These are phyloP conservation scores for Brachypterus glaber DNA, from an alignment of 2,888 invertebrate genomes.

Conservation along the genomic window DNA sequence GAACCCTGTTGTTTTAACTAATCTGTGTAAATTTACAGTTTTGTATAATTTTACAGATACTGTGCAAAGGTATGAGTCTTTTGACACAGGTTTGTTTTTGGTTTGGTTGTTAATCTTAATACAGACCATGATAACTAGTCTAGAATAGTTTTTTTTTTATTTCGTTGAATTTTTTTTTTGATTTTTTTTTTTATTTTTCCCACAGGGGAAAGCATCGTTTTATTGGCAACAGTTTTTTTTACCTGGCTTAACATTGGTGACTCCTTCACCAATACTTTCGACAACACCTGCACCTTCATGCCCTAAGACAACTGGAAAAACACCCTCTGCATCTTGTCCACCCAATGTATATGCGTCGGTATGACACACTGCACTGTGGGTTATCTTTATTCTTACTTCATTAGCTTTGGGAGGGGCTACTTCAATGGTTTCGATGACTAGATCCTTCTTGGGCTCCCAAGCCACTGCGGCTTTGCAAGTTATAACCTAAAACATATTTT, in stretches of 20 bases:
- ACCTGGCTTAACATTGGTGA: conserved; percentile 75
- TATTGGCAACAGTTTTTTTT: too few species aligned
- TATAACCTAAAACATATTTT: conserved; percentile 44
- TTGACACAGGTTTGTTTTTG: too few species aligned
- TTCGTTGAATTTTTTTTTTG: too few species aligned
- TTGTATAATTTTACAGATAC: too few species aligned
- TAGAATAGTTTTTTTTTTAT: too few species aligned
- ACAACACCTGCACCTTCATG: conserved; percentile 96
- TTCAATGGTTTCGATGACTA: conserved; percentile 83
- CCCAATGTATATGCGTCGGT: conserved; percentile 86
- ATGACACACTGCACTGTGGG: conserved; percentile 80
- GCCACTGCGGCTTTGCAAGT: conserved; percentile 93
- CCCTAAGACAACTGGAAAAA: conserved; percentile 87
- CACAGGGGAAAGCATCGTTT: too few species aligned
- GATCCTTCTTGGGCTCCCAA: conserved; percentile 85
- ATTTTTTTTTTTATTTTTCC: too few species aligned
- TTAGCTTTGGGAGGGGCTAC: conserved; percentile 90
- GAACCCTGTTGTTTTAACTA: too few species aligned
- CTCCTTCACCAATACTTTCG: conserved; percentile 92
- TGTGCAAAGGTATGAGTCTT: too few species aligned
- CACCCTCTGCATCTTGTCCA: conserved; percentile 83
- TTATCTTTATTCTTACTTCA: conserved; percentile 78
- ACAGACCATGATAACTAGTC: too few species aligned
- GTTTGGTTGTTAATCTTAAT: too few species aligned
- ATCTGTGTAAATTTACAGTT: too few species aligned